Base-by-base conservation (phyloP, 2,888 invertebrate species). In the Megamerina dolium region DNA sequence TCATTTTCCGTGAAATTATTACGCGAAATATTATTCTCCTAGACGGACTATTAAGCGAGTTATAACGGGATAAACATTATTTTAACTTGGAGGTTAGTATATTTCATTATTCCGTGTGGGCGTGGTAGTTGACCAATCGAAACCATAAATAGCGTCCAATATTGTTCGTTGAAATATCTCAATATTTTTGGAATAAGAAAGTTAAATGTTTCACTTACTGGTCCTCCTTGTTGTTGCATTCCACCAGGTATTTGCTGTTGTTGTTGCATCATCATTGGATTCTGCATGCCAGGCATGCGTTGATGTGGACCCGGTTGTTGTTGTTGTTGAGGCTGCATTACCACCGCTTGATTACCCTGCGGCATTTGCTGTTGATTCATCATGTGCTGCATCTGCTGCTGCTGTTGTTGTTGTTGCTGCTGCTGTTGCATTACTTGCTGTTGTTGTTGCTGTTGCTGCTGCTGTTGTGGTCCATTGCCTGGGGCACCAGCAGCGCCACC, bases 341-440 rank as follows among this genome's bases (percentile, higher is more conserved):
- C 65, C 12, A 77, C 77, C 64, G 81, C 53, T 64, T 80, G 54
- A 41, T 53, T 52, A 6, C 45, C 59, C 47, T 52, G 52, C 9
- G 53, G 60, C 38, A 60, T 70, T 51, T 73, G 64, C 46, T 64
- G 62, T 37, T 68, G 68, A 44, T 56, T 64, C 56, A 64, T 57
- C 61, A 64, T 63, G 23, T 68, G 68, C 48, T 73, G 77, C 56
- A 74, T 74, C 45, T 66, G 83, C 49, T 76, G 75, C 46, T 74
- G 74, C 14, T 75, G 74, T 45, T 63, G 64, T 23, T 61, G 63
- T 40, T 61, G 60, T 37, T 63, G 61, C 30, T 54, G 55, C 39
- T 39, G 45, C 29, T 50, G 52, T 31, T 59, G 59, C 21, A 52
- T 51, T 31, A 49, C 47, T 17, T 52, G 56, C 16, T 57, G 59